phyloP scores from a whole-genome alignment of 2,113 vertebrate species.

The Crypturellus undulatus region DNA sequence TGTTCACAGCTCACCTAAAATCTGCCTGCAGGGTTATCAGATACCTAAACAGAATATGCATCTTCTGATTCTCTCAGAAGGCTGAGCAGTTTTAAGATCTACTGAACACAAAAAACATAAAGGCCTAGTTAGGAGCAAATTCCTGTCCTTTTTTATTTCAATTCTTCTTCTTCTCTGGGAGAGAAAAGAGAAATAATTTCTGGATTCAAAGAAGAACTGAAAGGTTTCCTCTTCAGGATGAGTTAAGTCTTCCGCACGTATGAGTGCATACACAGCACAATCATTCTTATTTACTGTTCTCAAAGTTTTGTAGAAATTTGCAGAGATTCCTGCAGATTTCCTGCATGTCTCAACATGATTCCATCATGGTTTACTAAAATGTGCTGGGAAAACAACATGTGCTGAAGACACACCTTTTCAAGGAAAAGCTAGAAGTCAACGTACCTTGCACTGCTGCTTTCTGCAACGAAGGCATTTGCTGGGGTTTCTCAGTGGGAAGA shows the following conservation, averaged over 20 bases:
- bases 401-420: slow-evolving; percentile 32
- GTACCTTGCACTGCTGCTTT: slow-evolving; percentile 90
- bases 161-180: neutral
- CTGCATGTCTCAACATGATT: neutral
- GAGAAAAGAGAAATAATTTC: neutral
- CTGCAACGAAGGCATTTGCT: slow-evolving; percentile 59
- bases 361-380: neutral
- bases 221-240: neutral
- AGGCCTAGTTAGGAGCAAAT: neutral
- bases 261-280: neutral
- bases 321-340: neutral
- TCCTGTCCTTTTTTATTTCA: neutral
- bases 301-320: neutral
- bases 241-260: neutral
- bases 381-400: neutral
- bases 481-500: slow-evolving; percentile 68
- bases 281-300: neutral
- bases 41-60: too few species aligned
- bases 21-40: too few species aligned
- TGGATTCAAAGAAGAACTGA: neutral
- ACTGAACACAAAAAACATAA: neutral
- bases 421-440: neutral
- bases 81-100: too few species aligned
- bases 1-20: too few species aligned
- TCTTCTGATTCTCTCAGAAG: too few species aligned